phyloP scores from a whole-genome alignment of 1,140 invertebrate genomes.

The Helicoverpa armigera region DNA sequence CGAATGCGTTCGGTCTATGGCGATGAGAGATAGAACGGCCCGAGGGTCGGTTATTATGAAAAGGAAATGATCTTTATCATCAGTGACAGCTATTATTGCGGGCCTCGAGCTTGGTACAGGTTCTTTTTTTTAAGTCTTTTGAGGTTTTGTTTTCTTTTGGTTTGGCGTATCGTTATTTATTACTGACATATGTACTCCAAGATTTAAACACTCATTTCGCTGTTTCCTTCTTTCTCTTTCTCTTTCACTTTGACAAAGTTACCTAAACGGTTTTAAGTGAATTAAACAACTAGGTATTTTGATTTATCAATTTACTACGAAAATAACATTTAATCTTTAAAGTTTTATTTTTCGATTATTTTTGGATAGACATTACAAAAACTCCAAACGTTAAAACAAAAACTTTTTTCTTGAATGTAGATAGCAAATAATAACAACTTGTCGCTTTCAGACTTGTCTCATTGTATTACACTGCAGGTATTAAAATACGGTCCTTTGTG shows the following conservation, averaged over 20 bases:
- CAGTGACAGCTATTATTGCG: slow-evolving; percentile 39
- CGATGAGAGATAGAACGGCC: slow-evolving; percentile 23
- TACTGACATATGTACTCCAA: background rate
- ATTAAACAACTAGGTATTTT: no score
- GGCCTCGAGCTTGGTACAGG: background rate
- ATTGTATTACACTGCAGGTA: slow-evolving; percentile 30
- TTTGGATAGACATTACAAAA: no score
- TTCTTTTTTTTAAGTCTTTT: slow-evolving; percentile 1
- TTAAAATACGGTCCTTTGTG: slow-evolving; percentile 36
- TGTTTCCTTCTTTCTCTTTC: no score
- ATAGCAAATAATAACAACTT: slow-evolving; percentile 6
- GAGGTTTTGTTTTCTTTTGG: background rate
- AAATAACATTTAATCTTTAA: no score
- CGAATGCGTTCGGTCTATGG: slow-evolving; percentile 23
- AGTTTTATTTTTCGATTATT: no score
- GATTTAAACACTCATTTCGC: no score
- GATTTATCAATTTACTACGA: no score
- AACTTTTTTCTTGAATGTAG: background rate
- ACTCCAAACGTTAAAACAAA: background rate
- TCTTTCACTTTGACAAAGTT: no score
- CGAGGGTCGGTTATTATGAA: slow-evolving; percentile 33
- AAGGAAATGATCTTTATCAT: slow-evolving; percentile 46
- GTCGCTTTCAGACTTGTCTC: background rate
- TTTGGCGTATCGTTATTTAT: background rate
- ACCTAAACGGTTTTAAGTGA: no score